Evolutionary conservation across 2,888 invertebrate genomes (phyloP).

Genomic region (Parascotia fuliginaria): DNA sequence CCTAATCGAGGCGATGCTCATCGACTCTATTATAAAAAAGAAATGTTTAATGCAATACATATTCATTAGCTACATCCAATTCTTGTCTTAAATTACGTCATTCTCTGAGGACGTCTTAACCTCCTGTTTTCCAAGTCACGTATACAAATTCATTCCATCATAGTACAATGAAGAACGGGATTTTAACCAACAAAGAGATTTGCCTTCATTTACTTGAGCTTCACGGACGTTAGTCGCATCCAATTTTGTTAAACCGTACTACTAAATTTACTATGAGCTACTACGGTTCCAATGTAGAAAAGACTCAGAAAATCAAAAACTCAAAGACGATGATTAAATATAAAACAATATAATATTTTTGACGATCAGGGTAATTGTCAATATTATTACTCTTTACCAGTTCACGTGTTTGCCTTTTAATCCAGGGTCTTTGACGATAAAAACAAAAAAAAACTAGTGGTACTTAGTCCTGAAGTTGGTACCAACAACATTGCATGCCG

Average conservation of each 20-base stretch:
- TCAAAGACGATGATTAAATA: too few species aligned
- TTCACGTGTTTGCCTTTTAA: too few species aligned
- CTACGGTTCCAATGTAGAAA: background rate
- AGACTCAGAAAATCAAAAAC: background rate
- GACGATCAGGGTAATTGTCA: too few species aligned
- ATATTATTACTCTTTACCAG: too few species aligned
- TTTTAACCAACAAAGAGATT: slow-evolving; percentile 12
- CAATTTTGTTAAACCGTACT: slow-evolving; percentile 37
- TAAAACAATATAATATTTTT: too few species aligned
- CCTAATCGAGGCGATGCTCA: too few species aligned
- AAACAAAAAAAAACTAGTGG: slow-evolving; percentile 10
- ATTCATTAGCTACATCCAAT: background rate
- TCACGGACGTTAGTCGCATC: slow-evolving; percentile 36
- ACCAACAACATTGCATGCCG: slow-evolving; percentile 51
- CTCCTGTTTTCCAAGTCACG: slow-evolving; percentile 9
- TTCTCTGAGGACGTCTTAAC: background rate
- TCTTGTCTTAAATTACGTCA: background rate
- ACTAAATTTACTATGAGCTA: slow-evolving; percentile 5
- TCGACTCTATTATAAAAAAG: too few species aligned
- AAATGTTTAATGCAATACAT: background rate
- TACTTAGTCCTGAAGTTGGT: slow-evolving; percentile 15
- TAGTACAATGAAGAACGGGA: slow-evolving; percentile 14
- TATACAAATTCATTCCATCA: slow-evolving; percentile 16
- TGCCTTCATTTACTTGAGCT: slow-evolving; percentile 21
- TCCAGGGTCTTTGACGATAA: too few species aligned